Conservation (phyloP, 2,888 invertebrate species). For the Drosophila longiperda region DNA sequence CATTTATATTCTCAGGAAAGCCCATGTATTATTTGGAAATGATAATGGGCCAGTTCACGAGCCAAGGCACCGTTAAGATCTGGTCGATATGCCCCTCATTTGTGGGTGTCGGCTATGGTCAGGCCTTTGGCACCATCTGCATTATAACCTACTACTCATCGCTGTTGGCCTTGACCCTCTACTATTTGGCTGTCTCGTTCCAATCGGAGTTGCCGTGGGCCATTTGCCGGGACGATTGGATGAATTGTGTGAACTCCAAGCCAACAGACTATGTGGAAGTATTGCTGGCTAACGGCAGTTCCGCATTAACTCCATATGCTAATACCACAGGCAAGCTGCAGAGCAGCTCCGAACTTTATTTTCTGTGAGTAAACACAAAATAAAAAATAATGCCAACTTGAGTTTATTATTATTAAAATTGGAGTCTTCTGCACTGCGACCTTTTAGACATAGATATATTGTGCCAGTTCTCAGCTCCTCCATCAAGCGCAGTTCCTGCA, state of each 20-base stretch:
- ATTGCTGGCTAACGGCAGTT: slow-evolving; percentile 22
- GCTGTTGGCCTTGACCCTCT: slow-evolving; percentile 90
- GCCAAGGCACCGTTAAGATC: slow-evolving; percentile 91
- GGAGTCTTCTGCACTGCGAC: too few relatives aligned
- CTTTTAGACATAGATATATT: too few relatives aligned
- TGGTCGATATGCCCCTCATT: slow-evolving; percentile 89
- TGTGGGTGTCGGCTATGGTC: slow-evolving; percentile 91
- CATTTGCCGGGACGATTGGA: slow-evolving; percentile 86
- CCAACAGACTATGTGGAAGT: slow-evolving; percentile 37
- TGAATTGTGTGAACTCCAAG: slow-evolving; percentile 79
- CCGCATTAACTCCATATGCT: not conserved
- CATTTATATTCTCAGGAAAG: slow-evolving; percentile 86
- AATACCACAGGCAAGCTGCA: slow-evolving; percentile 47
- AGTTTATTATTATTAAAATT: too few relatives aligned
- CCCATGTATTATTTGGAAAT: slow-evolving; percentile 95
- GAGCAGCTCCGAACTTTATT: slow-evolving; percentile 88
- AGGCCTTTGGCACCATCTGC: slow-evolving; percentile 87
- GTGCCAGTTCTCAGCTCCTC: too few relatives aligned
- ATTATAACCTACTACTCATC: slow-evolving; percentile 92
- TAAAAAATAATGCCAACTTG: too few relatives aligned
- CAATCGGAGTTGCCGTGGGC: slow-evolving; percentile 90
- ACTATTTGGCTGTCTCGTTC: slow-evolving; percentile 90
- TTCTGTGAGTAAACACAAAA: slow-evolving; percentile 85
- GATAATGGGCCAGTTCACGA: slow-evolving; percentile 92
- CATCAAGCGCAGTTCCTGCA: too few relatives aligned